Conservation (phyloP, 2,113 vertebrate species). For the Tamias sibiricus region DNA sequence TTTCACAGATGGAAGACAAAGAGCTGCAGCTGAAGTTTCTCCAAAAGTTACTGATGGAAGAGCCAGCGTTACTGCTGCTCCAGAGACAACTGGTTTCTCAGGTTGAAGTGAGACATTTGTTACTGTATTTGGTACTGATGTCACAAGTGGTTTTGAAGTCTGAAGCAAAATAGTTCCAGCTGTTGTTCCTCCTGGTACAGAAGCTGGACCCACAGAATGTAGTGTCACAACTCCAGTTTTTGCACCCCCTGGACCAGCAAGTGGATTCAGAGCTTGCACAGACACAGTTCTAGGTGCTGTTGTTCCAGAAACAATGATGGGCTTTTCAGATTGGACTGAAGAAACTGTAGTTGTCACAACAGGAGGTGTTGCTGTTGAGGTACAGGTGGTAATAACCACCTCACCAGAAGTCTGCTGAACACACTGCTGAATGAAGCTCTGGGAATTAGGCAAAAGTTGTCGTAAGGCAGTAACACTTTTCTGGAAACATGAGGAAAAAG, state of each 20-base stretch:
- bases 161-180: slow-evolving; percentile 76
- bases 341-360: slow-evolving; percentile 60
- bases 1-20: slow-evolving; percentile 80
- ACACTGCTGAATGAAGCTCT: slow-evolving; percentile 95
- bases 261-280: slow-evolving; percentile 41
- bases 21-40: not conserved
- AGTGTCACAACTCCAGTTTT: slow-evolving; percentile 60
- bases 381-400: slow-evolving; percentile 28
- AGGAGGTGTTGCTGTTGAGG: slow-evolving; percentile 44
- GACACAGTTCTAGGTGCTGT: slow-evolving; percentile 53
- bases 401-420: slow-evolving; percentile 83
- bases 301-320: slow-evolving; percentile 47
- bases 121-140: not conserved
- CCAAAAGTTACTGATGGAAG: slow-evolving; percentile 70
- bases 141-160: slow-evolving; percentile 72
- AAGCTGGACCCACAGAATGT: slow-evolving; percentile 34
- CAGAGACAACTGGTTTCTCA: slow-evolving; percentile 72
- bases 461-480: slow-evolving; percentile 95
- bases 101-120: slow-evolving; percentile 65
- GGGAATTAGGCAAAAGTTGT: slow-evolving; percentile 91
- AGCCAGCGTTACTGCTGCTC: slow-evolving; percentile 34
- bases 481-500: slow-evolving; percentile 80
- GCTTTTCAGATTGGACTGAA: slow-evolving; percentile 62
- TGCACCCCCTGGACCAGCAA: slow-evolving; percentile 32
- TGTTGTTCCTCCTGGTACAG: slow-evolving; percentile 20